Evolutionary conservation across 1,140 invertebrate species (phyloP).

Genomic region (Papilio machaon): DNA sequence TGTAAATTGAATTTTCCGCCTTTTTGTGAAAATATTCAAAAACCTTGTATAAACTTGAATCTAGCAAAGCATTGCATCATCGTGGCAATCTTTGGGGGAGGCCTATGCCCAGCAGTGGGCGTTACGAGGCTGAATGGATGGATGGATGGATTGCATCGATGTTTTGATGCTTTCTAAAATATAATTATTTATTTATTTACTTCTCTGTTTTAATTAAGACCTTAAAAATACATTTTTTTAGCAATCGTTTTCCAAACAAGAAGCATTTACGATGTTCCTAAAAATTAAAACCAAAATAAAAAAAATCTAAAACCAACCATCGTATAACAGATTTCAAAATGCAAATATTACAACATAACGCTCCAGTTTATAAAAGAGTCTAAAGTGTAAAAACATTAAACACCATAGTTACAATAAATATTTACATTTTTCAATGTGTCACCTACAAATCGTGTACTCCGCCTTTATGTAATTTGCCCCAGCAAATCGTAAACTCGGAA

Average conservation of each 20-base stretch:
- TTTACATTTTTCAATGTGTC: slow-evolving; percentile 23
- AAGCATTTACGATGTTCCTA: neutral
- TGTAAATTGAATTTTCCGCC: too few relatives aligned
- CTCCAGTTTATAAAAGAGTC: slow-evolving; percentile 14
- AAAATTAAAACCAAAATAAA: neutral
- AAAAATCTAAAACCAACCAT: neutral
- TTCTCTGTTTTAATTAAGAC: too few relatives aligned
- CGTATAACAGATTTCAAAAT: neutral
- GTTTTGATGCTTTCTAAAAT: too few relatives aligned
- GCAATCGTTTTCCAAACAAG: neutral
- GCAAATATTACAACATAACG: neutral
- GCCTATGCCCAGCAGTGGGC: too few relatives aligned
- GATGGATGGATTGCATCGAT: too few relatives aligned
- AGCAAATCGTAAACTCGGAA: neutral
- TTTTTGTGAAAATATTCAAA: too few relatives aligned
- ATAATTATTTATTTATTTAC: too few relatives aligned
- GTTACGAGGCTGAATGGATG: too few relatives aligned
- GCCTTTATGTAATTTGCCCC: neutral
- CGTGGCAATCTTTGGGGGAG: too few relatives aligned
- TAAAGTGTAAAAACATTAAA: slow-evolving; percentile 31
- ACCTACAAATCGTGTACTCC: neutral
- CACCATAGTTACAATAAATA: slow-evolving; percentile 10
- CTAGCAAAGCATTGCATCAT: too few relatives aligned
- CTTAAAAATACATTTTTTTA: too few relatives aligned
- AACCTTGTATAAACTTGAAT: too few relatives aligned